Conservation (phyloP, 2,797 vertebrate genomes). For the Sebastiscus albofasciatus region DNA sequence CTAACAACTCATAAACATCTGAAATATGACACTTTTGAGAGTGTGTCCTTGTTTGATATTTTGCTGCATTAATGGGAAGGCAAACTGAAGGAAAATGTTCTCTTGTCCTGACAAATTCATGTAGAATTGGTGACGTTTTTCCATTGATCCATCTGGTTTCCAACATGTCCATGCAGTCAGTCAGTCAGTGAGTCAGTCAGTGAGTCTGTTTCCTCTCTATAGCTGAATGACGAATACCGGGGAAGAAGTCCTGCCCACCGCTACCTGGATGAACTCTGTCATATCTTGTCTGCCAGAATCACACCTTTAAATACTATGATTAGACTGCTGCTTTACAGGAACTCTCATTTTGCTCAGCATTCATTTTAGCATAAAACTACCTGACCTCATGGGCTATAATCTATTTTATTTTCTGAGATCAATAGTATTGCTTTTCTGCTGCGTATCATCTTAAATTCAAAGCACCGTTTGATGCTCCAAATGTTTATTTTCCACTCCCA, state of each 20-base stretch:
- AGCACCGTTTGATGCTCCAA: background rate
- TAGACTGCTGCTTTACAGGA: slow-evolving; percentile 45
- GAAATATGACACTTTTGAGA: too few relatives aligned
- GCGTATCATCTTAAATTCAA: background rate
- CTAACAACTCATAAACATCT: background rate
- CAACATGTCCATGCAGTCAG: slow-evolving; percentile 33
- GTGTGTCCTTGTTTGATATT: background rate
- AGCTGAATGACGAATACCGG: slow-evolving; percentile 12
- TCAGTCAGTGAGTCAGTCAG: slow-evolving; percentile 34
- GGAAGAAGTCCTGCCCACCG: slow-evolving; percentile 20
- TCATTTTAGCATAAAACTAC: slow-evolving; percentile 6
- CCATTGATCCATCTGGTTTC: background rate
- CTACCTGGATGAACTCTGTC: slow-evolving; percentile 47
- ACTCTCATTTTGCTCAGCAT: slow-evolving; percentile 32
- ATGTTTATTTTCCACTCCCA: slow-evolving; percentile 10
- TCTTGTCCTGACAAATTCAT: background rate
- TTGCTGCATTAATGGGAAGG: background rate
- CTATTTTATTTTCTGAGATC: background rate
- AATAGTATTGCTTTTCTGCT: background rate
- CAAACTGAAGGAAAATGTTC: background rate
- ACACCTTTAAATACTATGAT: slow-evolving; percentile 56
- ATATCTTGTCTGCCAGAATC: slow-evolving; percentile 58
- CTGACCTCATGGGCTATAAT: slow-evolving; percentile 4
- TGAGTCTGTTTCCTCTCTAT: slow-evolving; percentile 13
- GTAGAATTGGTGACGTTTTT: background rate